Evolutionary conservation across 1,140 invertebrate species (phyloP), one percentile per base, ranked within the genome.

Genomic region (Cepaea nemoralis): DNA sequence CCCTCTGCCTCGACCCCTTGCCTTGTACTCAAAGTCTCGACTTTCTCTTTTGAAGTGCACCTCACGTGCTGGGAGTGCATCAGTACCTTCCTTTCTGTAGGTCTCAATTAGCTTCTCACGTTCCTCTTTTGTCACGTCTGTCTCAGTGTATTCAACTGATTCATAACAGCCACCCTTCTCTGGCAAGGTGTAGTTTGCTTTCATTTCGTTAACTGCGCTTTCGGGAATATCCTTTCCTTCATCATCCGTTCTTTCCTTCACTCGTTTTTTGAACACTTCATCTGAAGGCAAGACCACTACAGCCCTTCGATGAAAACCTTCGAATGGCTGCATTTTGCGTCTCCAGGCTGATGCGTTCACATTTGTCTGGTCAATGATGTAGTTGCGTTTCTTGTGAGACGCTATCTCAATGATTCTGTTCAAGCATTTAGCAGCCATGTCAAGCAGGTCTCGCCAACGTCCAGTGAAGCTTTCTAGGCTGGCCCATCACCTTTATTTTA

Each of bases 301-400:
- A 84, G 96, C 95, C 89, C 95, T 95, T 89, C 95, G 95, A 93
- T 95, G 95, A 93, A 96, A 97, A 89, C 95, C 96, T 91, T 94
- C 94, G 94, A 98, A 99, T 92, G 95, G 94, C 92, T 95, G 95
- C 94, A 98, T 95, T 95, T 98, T 98, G 93, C 97, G 96, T 92
- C 96, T 95, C 94, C 98, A 96, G 88, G 95, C 96, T 91, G 96
- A 95, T 92, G 96, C 95, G 94, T 97, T 97, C 88, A 98, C 96
- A 94, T 98, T 98, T 92, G 96, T 96, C 97, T 98, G 88, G 85
- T n/a, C n/a, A n/a, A n/a, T n/a, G n/a, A n/a, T n/a, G n/a, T n/a
- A n/a, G n/a, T n/a, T n/a, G n/a, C n/a, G n/a, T n/a, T n/a, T n/a
- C n/a, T n/a, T n/a, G n/a, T n/a, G n/a, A n/a, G n/a, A n/a, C n/a